Percentiles rank a stretch among this genome's conserved stretches.
Evolutionary conservation across 2,888 invertebrate species (phyloP).

Genomic region (Incurvaria masculella): DNA sequence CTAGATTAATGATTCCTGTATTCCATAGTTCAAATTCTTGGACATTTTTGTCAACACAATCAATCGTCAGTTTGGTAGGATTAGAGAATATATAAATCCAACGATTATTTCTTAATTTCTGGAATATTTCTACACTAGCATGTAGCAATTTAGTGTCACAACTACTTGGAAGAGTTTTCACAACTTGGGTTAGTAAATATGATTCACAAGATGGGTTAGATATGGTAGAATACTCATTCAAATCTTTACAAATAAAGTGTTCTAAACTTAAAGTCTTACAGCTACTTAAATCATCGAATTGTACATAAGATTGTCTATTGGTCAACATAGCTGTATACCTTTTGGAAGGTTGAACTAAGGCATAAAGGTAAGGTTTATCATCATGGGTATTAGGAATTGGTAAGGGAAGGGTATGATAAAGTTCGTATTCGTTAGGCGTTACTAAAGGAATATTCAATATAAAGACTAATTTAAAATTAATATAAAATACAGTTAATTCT

Average conservation of each 20-base stretch:
- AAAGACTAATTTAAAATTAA: neutral
- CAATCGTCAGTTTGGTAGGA: no score
- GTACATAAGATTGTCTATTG: conserved; percentile 6
- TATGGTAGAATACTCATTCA: conserved; percentile 7
- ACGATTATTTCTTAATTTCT: no score
- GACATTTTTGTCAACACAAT: no score
- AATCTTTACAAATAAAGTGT: conserved; percentile 6
- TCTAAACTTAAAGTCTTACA: conserved; percentile 5
- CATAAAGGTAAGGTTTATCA: neutral
- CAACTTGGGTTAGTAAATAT: conserved; percentile 1
- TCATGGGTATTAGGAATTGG: conserved; percentile 3
- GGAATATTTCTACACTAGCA: no score
- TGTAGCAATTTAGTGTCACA: no score
- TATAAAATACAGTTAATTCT: neutral
- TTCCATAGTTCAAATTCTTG: no score
- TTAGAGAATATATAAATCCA: no score
- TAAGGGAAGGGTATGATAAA: conserved; percentile 5
- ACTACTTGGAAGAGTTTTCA: conserved; percentile 1
- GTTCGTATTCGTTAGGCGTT: conserved; percentile 3
- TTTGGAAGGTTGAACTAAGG: conserved; percentile 4
- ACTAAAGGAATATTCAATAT: conserved; percentile 6
- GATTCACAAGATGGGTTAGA: neutral
- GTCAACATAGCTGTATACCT: conserved; percentile 4
- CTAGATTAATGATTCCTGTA: no score
- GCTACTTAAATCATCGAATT: conserved; percentile 4